Evolutionary conservation across 2,888 invertebrate species (phyloP).

Genomic region (Watsonalla cultraria): DNA sequence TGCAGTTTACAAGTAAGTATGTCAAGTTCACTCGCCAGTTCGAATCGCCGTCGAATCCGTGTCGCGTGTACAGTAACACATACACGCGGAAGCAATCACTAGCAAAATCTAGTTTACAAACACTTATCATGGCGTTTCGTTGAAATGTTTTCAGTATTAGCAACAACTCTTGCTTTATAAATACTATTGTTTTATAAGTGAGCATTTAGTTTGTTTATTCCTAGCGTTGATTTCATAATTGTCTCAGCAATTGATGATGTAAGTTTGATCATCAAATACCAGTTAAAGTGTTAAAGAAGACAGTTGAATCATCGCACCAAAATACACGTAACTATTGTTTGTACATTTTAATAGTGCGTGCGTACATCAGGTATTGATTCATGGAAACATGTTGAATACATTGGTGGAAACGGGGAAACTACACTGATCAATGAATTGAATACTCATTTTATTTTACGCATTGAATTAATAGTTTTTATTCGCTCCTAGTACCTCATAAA

Average conservation of each 20-base stretch:
- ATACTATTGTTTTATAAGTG: constrained; percentile 4
- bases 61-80: neutral
- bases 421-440: too few species aligned
- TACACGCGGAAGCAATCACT: neutral
- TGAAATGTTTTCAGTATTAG: too few species aligned
- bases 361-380: neutral
- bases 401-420: too few species aligned
- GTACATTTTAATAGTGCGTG: constrained; percentile 11
- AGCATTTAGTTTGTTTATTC: constrained; percentile 16
- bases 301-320: constrained; percentile 26
- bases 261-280: constrained; percentile 17
- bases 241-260: constrained; percentile 25
- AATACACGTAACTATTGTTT: constrained; percentile 16
- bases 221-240: constrained; percentile 7
- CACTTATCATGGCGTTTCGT: neutral
- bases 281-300: constrained; percentile 19
- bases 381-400: neutral
- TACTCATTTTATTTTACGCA: too few species aligned
- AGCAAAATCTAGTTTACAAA: neutral
- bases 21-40: neutral
- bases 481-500: too few species aligned
- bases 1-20: neutral
- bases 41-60: neutral
- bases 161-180: neutral
- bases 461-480: too few species aligned